A percentile compares a stretch with the other conserved stretches of the same genome.
Evolutionary conservation across 2,888 invertebrate species (phyloP).

Genomic region (Branchellion lobata): DNA sequence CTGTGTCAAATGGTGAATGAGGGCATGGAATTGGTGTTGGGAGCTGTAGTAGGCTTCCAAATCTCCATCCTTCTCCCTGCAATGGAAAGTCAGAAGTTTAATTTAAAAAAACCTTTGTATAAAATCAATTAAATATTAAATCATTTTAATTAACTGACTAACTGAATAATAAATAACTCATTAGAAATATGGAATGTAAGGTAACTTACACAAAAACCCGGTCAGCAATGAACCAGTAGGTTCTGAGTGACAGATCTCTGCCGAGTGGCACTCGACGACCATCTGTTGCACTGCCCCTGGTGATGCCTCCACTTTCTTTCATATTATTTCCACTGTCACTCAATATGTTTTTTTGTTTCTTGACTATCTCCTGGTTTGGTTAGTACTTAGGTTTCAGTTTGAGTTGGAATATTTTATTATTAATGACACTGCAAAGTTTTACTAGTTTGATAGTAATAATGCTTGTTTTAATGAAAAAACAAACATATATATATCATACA

Average conservation of each 20-base stretch:
- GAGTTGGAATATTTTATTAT: no score
- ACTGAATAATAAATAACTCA: no score
- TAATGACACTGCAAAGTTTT: no score
- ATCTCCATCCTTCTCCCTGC: slow-evolving; percentile 38
- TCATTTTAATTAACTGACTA: no score
- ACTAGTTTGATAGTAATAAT: no score
- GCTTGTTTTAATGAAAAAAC: background rate
- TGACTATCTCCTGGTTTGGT: no score
- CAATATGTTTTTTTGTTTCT: background rate
- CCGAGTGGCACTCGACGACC: no score
- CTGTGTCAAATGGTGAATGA: slow-evolving; percentile 72
- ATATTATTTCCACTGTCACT: background rate
- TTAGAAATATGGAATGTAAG: no score
- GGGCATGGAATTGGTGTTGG: slow-evolving; percentile 76
- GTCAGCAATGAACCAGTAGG: slow-evolving; percentile 92
- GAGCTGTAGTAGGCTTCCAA: slow-evolving; percentile 85
- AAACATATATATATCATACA: background rate
- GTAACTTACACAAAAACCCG: slow-evolving; percentile 90
- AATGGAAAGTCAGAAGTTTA: no score
- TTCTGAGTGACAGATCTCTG: slow-evolving; percentile 89
- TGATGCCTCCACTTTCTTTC: background rate
- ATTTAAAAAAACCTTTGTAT: no score
- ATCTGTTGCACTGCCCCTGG: slow-evolving; percentile 85
- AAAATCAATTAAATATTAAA: no score
- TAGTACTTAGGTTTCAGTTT: no score